Evolutionary conservation across 2,113 vertebrate species (phyloP).

Genomic region (Salvelinus fontinalis): DNA sequence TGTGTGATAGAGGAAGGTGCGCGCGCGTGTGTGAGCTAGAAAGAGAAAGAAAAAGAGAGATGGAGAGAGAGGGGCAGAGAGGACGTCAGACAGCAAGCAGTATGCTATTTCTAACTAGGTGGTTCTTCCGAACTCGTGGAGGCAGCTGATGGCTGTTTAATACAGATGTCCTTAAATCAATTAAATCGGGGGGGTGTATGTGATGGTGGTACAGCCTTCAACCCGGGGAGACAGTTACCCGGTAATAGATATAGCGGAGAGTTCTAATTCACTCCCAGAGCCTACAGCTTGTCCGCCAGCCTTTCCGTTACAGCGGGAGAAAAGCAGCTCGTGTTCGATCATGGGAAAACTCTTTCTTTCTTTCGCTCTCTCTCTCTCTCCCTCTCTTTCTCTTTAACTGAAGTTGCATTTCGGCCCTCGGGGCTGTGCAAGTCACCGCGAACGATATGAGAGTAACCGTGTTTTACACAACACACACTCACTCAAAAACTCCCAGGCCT

Average conservation of each 20-base stretch:
- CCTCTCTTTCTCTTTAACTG: too few relatives aligned
- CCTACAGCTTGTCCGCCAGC: conserved; percentile 16
- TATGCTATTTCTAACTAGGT: background rate
- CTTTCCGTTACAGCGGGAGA: too few relatives aligned
- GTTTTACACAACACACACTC: background rate
- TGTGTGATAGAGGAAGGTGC: background rate
- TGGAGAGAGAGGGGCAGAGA: background rate
- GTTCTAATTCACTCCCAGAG: conserved; percentile 30
- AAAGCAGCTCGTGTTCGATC: background rate
- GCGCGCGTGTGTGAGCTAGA: background rate
- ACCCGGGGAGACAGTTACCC: background rate
- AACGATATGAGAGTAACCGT: background rate
- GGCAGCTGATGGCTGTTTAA: background rate
- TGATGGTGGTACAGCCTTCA: conserved; percentile 14
- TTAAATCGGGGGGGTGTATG: background rate
- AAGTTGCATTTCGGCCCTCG: too few relatives aligned
- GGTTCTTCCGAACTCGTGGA: background rate
- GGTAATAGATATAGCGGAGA: background rate
- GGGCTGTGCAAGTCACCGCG: background rate
- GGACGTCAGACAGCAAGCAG: conserved; percentile 3
- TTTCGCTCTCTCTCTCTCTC: background rate
- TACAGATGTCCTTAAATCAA: background rate
- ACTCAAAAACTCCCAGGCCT: background rate
- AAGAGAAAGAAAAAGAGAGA: too few relatives aligned
- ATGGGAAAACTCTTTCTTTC: background rate